Percentiles rank a stretch among this genome's conserved stretches.
phyloP scores from a whole-genome alignment of 2,797 vertebrate genomes.

The Nothura maculosa region DNA sequence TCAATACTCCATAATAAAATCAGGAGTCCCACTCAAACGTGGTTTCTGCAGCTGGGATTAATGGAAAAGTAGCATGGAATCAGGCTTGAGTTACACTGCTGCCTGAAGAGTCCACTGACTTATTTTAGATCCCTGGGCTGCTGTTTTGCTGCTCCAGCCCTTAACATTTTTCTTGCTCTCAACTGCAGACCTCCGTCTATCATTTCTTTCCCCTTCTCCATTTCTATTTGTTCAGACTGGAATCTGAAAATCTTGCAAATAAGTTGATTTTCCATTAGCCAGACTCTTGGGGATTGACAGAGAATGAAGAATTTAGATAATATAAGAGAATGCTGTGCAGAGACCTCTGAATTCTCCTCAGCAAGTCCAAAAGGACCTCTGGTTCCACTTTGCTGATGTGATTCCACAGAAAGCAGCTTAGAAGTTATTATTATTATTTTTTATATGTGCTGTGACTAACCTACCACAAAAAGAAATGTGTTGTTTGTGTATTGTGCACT shows the following conservation, averaged over 20 bases:
- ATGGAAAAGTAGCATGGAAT: neutral
- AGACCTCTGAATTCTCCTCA: rapidly evolving
- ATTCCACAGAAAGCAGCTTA: neutral
- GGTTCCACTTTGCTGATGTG: neutral
- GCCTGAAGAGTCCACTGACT: neutral
- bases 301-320: neutral
- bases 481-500: rapidly evolving
- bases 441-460: rapidly evolving
- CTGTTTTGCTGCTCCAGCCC: neutral
- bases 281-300: neutral
- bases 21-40: neutral
- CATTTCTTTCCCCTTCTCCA: rapidly evolving
- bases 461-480: rapidly evolving
- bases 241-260: neutral
- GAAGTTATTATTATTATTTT: neutral
- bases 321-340: rapidly evolving
- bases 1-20: neutral
- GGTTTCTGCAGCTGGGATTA: neutral
- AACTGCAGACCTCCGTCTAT: neutral
- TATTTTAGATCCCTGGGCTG: neutral
- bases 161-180: neutral
- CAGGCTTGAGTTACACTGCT: neutral
- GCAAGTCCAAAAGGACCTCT: rapidly evolving
- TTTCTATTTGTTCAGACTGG: neutral
- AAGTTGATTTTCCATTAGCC: neutral